Conservation (phyloP, 2,113 vertebrate species). For the Danionella cerebrum region DNA sequence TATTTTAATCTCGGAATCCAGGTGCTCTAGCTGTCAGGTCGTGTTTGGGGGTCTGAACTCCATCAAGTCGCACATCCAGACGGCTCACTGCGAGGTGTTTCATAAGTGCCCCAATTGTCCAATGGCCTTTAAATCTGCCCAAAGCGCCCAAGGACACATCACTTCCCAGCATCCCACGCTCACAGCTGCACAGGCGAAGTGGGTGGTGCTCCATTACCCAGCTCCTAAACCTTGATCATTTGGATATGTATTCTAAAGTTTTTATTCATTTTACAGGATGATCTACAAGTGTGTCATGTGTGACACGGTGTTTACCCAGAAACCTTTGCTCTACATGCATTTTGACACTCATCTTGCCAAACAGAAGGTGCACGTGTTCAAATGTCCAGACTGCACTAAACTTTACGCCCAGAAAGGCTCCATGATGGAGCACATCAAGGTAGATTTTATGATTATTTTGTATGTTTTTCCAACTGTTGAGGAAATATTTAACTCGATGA, state of each 20-base stretch:
- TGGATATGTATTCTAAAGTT: not conserved
- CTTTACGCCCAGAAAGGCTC: slow-evolving; percentile 89
- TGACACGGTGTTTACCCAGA: slow-evolving; percentile 93
- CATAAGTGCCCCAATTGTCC: slow-evolving; percentile 95
- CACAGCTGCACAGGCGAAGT: slow-evolving; percentile 80
- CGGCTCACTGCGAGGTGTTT: slow-evolving; percentile 91
- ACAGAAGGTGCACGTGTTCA: slow-evolving; percentile 91
- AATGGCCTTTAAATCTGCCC: slow-evolving; percentile 93
- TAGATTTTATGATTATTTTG: slow-evolving; percentile 33
- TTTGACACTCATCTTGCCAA: slow-evolving; percentile 88
- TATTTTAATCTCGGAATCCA: slow-evolving; percentile 45
- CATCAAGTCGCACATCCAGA: slow-evolving; percentile 94
- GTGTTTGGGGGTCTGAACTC: slow-evolving; percentile 90
- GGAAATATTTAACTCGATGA: too few relatives aligned
- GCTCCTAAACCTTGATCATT: not conserved
- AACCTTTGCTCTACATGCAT: slow-evolving; percentile 82
- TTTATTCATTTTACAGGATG: slow-evolving; percentile 58
- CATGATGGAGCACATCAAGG: slow-evolving; percentile 91
- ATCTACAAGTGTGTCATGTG: slow-evolving; percentile 98
- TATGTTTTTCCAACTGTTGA: not conserved
- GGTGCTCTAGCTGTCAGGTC: slow-evolving; percentile 90
- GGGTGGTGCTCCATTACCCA: not conserved
- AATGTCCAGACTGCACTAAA: slow-evolving; percentile 87
- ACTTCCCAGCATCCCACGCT: slow-evolving; percentile 77
- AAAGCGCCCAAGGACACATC: slow-evolving; percentile 85